phyloP scores from a whole-genome alignment of 2,113 vertebrate genomes.

The Microtus oregoni region DNA sequence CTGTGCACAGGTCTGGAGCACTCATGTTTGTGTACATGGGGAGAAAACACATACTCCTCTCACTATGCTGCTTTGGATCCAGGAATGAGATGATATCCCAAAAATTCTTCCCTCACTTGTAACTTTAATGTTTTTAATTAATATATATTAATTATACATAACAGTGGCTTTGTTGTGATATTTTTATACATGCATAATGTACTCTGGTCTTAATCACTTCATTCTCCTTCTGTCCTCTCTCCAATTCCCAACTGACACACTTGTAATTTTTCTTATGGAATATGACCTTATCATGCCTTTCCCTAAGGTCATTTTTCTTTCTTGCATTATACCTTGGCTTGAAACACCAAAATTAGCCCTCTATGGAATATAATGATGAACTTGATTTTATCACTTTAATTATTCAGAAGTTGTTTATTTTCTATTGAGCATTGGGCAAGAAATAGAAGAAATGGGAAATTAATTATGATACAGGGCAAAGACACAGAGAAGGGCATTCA shows the following conservation, averaged over 20 bases:
- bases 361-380: not conserved
- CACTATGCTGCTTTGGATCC: constrained; percentile 8
- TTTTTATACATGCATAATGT: not conserved
- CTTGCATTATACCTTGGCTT: not conserved
- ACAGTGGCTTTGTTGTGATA: not conserved
- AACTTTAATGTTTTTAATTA: not conserved
- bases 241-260: not conserved
- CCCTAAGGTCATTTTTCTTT: not conserved
- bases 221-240: no score
- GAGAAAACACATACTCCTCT: not conserved
- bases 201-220: not conserved
- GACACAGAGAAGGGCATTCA: not conserved
- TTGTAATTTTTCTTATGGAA: not conserved
- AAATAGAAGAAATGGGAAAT: not conserved
- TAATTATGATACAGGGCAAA: not conserved
- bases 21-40: not conserved
- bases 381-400: constrained; percentile 1
- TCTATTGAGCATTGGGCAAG: not conserved
- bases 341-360: constrained; percentile 34
- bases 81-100: not conserved
- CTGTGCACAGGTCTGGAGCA: no score
- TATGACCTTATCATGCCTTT: not conserved
- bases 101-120: not conserved
- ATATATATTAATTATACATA: not conserved
- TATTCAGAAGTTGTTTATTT: not conserved